Conservation (phyloP, 2,888 invertebrate species). For the Chrysolina americana region DNA sequence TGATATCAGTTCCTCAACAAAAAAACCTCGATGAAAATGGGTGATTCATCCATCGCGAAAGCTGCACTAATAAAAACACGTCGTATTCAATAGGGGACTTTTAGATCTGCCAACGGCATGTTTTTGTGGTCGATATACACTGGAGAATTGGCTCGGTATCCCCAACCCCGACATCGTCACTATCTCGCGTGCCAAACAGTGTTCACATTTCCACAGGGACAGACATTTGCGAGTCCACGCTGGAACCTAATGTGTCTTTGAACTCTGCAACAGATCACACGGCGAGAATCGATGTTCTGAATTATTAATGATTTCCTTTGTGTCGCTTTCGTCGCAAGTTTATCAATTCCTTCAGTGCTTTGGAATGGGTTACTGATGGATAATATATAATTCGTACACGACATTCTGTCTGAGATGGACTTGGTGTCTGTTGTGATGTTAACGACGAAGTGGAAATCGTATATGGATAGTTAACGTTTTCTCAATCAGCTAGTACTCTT, state of each 20-base stretch:
- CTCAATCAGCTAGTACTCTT: too few relatives aligned
- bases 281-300: constrained; percentile 48
- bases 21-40: too few relatives aligned
- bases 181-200: constrained; percentile 33
- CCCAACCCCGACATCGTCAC: constrained; percentile 32
- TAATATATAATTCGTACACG: not conserved
- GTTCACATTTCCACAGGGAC: constrained; percentile 44
- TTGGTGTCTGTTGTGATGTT: too few relatives aligned
- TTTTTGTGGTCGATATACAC: constrained; percentile 32
- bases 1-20: too few relatives aligned
- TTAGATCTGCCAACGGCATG: constrained; percentile 50
- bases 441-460: too few relatives aligned
- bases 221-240: constrained; percentile 40
- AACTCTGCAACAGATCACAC: constrained; percentile 48
- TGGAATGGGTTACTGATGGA: not conserved
- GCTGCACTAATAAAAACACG: not conserved
- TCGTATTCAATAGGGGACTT: constrained; percentile 25
- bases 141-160: constrained; percentile 3
- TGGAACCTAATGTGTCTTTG: constrained; percentile 47
- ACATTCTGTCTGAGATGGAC: too few relatives aligned
- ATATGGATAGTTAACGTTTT: too few relatives aligned
- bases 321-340: constrained; percentile 24
- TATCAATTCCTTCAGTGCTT: not conserved
- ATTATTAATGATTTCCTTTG: constrained; percentile 49
- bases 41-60: not conserved